A percentile compares a stretch with the other conserved stretches of the same genome.
Evolutionary conservation across 2,888 invertebrate species (phyloP).

Genomic region (Dryocosmus kuriphilus): DNA sequence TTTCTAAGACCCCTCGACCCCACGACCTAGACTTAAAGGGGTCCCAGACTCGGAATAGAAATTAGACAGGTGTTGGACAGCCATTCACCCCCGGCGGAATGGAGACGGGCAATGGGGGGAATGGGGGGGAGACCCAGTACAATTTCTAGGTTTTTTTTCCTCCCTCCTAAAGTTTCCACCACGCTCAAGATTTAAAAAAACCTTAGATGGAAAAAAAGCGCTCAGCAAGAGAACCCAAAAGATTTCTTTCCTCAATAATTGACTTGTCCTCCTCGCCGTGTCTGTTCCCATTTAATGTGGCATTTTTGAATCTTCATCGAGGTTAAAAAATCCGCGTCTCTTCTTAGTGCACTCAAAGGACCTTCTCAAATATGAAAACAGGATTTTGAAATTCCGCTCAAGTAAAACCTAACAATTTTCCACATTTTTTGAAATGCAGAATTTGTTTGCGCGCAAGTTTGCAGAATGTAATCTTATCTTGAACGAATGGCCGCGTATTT

Average conservation of each 20-base stretch:
- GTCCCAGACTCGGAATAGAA: conserved; percentile 96
- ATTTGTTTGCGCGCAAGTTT: not conserved
- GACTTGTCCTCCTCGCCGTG: not conserved
- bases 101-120: too few relatives aligned
- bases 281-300: too few relatives aligned
- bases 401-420: not conserved
- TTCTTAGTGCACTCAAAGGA: not conserved
- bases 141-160: conserved; percentile 74
- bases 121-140: conserved; percentile 73
- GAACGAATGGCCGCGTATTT: not conserved
- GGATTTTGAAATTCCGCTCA: not conserved
- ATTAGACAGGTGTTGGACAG: conserved; percentile 93
- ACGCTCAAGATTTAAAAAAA: not conserved
- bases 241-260: not conserved
- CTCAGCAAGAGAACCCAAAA: not conserved
- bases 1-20: conserved; percentile 82
- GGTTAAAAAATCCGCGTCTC: not conserved
- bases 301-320: not conserved
- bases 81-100: conserved; percentile 78
- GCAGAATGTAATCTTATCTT: not conserved
- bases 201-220: not conserved
- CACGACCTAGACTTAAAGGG: conserved; percentile 90
- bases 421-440: not conserved
- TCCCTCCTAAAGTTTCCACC: conserved; percentile 68
- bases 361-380: not conserved